Conservation (phyloP, 2,113 vertebrate species). For the Callorhinus ursinus region DNA sequence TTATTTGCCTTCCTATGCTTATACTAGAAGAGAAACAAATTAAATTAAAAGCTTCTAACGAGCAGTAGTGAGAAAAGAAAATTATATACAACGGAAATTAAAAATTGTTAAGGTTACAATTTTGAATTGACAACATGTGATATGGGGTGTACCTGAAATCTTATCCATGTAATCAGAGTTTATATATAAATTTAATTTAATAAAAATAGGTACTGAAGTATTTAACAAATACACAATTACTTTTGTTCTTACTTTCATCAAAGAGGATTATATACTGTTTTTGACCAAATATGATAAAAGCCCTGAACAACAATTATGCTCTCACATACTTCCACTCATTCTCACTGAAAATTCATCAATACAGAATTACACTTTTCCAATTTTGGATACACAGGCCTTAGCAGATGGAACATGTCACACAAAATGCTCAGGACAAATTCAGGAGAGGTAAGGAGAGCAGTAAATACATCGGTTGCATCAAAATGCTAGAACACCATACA, state of each 20-base stretch:
- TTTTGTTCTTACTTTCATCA: not conserved
- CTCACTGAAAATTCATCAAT: constrained; percentile 9
- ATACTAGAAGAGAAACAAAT: not conserved
- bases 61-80: constrained; percentile 38
- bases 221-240: constrained; percentile 12
- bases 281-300: not conserved
- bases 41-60: constrained; percentile 31
- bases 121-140: constrained; percentile 31
- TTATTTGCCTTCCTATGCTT: constrained; percentile 37
- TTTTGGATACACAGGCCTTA: not conserved
- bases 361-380: constrained; percentile 53
- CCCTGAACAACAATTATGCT: constrained; percentile 13
- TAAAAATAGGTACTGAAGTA: not conserved
- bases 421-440: constrained; percentile 35
- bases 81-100: constrained; percentile 22
- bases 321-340: not conserved
- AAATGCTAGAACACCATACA: not conserved
- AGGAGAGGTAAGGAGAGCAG: not conserved
- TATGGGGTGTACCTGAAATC: not conserved
- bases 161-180: constrained; percentile 36
- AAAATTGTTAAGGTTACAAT: constrained; percentile 31
- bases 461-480: constrained; percentile 14
- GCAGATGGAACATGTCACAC: not conserved
- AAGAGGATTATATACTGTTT: not conserved
- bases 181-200: constrained; percentile 48